These are phyloP conservation scores for Drosophila kanekoi DNA, from an alignment of 2,888 invertebrate genomes.

Conservation along the genomic window DNA sequence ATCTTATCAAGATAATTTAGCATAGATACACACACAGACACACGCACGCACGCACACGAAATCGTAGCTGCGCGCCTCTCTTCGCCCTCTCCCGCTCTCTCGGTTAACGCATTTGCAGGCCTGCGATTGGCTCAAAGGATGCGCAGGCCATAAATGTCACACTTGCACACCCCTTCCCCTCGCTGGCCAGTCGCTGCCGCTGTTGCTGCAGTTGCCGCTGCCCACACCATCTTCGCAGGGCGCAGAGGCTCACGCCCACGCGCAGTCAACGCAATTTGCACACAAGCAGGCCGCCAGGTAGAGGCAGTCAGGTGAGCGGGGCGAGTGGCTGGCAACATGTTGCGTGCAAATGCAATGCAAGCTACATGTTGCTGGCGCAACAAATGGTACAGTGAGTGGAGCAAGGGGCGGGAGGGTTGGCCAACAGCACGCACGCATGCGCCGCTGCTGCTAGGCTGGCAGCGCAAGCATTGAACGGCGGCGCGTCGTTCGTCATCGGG, in stretches of 20 bases:
- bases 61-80: conserved; percentile 2
- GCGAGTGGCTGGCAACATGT: conserved; percentile 49
- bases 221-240: conserved; percentile 20
- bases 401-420: conserved; percentile 1
- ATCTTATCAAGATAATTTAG: conserved; percentile 14
- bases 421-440: conserved; percentile 48
- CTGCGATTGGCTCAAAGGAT: conserved; percentile 53
- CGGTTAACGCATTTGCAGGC: conserved; percentile 8
- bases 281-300: conserved; percentile 44
- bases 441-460: conserved; percentile 28
- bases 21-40: conserved; percentile 1
- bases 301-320: conserved; percentile 29
- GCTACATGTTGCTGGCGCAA: conserved; percentile 42
- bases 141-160: conserved; percentile 16
- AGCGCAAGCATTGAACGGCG: conserved; percentile 40
- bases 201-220: conserved; percentile 1
- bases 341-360: conserved; percentile 12
- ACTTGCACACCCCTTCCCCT: not conserved
- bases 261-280: conserved; percentile 48
- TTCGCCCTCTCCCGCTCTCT: not conserved
- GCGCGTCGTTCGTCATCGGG: conserved; percentile 56
- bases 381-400: no score
- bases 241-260: conserved; percentile 51
- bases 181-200: not conserved
- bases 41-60: not conserved